phyloP scores from a whole-genome alignment of 2,888 invertebrate genomes.

The Copidosoma aretas region DNA sequence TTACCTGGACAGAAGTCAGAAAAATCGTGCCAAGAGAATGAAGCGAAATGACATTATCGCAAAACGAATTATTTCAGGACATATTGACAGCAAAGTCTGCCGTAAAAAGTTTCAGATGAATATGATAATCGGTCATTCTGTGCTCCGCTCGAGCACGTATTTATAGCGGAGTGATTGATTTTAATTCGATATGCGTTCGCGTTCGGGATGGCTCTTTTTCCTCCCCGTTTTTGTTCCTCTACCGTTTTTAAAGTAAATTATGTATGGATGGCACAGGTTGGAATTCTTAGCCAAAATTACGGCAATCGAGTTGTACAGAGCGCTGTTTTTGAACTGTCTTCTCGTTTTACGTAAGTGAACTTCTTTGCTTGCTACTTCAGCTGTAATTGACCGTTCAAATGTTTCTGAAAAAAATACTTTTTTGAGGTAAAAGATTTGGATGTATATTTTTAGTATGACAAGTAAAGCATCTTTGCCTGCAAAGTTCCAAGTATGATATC shows the following conservation, averaged over 20 bases:
- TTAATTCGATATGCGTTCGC: slow-evolving; percentile 56
- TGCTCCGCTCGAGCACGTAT: slow-evolving; percentile 49
- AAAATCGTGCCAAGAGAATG: slow-evolving; percentile 10
- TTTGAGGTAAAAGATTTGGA: no score
- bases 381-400: no score
- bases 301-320: no score
- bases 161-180: slow-evolving; percentile 60
- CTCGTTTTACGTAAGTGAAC: no score
- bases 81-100: slow-evolving; percentile 40
- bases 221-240: background rate
- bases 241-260: background rate
- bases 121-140: slow-evolving; percentile 57
- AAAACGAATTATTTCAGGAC: background rate
- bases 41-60: slow-evolving; percentile 21
- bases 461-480: no score
- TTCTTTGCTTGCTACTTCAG: no score
- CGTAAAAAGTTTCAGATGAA: slow-evolving; percentile 54
- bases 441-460: no score
- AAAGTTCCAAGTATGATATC: no score
- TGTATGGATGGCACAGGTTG: background rate
- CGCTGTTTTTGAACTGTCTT: no score
- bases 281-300: no score
- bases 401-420: no score
- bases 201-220: background rate
- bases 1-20: slow-evolving; percentile 18